Percentiles rank a stretch among this genome's conserved stretches.
Conservation (phyloP, 2,888 invertebrate species). For the Gortyna flavago region DNA sequence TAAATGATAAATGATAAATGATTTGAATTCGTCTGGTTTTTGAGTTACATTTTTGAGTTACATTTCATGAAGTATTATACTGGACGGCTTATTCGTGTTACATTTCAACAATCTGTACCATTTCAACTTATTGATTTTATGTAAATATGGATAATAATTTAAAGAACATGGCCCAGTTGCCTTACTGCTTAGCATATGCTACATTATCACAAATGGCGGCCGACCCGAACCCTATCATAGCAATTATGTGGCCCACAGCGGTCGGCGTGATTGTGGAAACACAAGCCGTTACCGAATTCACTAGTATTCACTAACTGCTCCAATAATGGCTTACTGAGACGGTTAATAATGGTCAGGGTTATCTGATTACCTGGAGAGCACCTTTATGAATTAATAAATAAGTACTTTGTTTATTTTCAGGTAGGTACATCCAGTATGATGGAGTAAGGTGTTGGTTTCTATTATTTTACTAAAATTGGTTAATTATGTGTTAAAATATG, state of each 20-base stretch:
- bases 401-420: background rate
- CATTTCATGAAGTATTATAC: background rate
- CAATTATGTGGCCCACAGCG: constrained; percentile 34
- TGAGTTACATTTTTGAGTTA: background rate
- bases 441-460: background rate
- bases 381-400: too few relatives aligned
- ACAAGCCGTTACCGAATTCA: constrained; percentile 13
- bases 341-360: background rate
- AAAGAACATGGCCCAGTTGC: background rate
- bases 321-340: constrained; percentile 4
- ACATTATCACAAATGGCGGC: background rate
- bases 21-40: background rate
- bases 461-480: background rate
- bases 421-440: background rate
- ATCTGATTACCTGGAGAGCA: background rate
- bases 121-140: background rate
- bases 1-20: too few relatives aligned
- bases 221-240: constrained; percentile 32
- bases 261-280: constrained; percentile 13
- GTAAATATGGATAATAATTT: background rate
- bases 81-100: background rate
- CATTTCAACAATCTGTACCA: background rate
- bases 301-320: constrained; percentile 38
- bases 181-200: constrained; percentile 15
- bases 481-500: background rate